phyloP scores from a whole-genome alignment of 2,888 invertebrate species.

The Thyatira batis region DNA sequence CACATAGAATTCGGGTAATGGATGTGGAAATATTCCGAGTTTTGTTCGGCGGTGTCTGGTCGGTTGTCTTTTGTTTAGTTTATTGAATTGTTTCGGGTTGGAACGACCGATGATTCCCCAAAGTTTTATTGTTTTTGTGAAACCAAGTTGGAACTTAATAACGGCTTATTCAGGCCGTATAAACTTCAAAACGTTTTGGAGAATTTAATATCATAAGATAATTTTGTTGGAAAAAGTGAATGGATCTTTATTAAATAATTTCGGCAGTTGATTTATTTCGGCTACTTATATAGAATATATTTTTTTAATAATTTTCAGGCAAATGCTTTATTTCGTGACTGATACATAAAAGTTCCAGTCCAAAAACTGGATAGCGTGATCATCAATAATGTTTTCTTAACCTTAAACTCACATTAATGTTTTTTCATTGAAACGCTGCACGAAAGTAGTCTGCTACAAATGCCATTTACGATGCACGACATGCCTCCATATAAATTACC shows the following conservation, averaged over 20 bases:
- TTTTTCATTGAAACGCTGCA: background rate
- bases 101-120: slow-evolving; percentile 22
- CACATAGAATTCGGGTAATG: slow-evolving; percentile 16
- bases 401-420: background rate
- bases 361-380: too few species aligned
- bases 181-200: slow-evolving; percentile 24
- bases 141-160: slow-evolving; percentile 16
- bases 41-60: slow-evolving; percentile 1
- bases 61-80: slow-evolving; percentile 22
- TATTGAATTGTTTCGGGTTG: slow-evolving; percentile 8
- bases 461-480: slow-evolving; percentile 45
- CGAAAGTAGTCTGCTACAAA: slow-evolving; percentile 13
- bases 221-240: slow-evolving; percentile 15
- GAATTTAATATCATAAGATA: slow-evolving; percentile 30
- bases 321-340: background rate
- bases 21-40: slow-evolving; percentile 19
- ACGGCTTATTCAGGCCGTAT: slow-evolving; percentile 17
- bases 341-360: too few species aligned
- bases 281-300: too few species aligned
- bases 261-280: too few species aligned
- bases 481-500: slow-evolving; percentile 48
- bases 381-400: too few species aligned
- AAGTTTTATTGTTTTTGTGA: slow-evolving; percentile 31
- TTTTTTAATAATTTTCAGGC: background rate
- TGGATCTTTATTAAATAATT: slow-evolving; percentile 6